phyloP scores from a whole-genome alignment of 2,113 vertebrate genomes.

The Malurus elegans region DNA sequence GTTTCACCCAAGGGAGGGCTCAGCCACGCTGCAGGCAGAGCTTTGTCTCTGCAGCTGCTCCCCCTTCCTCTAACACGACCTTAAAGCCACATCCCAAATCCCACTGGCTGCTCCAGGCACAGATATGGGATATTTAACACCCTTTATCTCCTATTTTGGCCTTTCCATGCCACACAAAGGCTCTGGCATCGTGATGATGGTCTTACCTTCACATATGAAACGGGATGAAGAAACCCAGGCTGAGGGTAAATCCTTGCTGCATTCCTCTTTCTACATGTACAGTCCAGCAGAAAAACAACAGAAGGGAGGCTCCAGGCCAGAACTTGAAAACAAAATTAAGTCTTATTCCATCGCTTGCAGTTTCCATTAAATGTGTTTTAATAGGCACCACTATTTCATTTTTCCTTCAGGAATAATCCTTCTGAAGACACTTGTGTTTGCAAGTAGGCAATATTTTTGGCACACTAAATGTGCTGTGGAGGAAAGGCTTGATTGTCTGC shows the following conservation, averaged over 20 bases:
- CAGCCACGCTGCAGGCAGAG: background rate
- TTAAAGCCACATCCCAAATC: background rate
- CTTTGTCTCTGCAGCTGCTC: background rate
- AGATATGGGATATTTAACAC: background rate
- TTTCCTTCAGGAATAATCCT: conserved; percentile 4
- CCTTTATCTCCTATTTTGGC: background rate
- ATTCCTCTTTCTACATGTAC: background rate
- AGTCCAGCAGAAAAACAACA: background rate
- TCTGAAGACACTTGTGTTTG: background rate
- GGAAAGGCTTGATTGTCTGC: background rate
- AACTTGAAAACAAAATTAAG: background rate
- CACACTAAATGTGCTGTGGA: background rate
- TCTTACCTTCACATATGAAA: background rate
- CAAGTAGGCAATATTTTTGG: background rate
- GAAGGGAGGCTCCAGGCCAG: background rate
- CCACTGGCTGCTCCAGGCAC: background rate
- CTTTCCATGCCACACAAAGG: background rate
- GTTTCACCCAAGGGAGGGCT: background rate
- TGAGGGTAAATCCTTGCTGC: background rate
- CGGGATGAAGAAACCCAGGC: background rate
- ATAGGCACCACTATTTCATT: background rate
- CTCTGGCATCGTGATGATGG: background rate
- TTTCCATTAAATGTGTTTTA: background rate
- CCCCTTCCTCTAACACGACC: background rate
- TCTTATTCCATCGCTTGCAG: background rate